phyloP scores from a whole-genome alignment of 1,140 invertebrate species.

The Gonioctena quinquepunctata region DNA sequence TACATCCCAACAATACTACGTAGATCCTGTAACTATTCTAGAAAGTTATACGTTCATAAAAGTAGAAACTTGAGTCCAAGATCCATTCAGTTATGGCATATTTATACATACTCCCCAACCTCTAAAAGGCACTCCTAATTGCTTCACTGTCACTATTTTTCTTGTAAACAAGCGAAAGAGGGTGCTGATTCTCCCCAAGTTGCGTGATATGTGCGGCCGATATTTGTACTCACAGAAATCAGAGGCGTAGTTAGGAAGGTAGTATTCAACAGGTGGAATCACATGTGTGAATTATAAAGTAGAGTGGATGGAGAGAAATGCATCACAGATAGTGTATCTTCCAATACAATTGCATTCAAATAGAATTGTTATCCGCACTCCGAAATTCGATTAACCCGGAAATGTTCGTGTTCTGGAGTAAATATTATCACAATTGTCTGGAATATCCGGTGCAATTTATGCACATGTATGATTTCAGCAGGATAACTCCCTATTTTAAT shows the following conservation, averaged over 20 bases:
- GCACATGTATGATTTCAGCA: too few relatives aligned
- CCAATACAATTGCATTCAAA: too few relatives aligned
- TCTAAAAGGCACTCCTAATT: conserved; percentile 1
- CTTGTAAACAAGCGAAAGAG: background rate
- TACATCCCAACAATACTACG: too few relatives aligned
- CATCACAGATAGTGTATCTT: background rate
- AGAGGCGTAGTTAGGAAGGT: background rate
- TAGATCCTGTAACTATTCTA: background rate
- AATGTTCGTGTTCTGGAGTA: background rate
- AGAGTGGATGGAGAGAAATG: background rate
- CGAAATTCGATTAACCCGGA: too few relatives aligned
- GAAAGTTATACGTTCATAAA: background rate
- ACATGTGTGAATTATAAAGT: background rate
- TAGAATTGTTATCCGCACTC: too few relatives aligned
- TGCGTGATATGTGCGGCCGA: background rate
- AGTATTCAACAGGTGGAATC: background rate
- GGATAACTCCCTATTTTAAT: too few relatives aligned
- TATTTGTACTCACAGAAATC: background rate
- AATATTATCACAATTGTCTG: background rate
- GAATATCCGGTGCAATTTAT: background rate
- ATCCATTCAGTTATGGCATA: background rate
- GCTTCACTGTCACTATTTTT: background rate
- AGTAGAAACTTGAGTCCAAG: background rate
- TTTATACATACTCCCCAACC: background rate
- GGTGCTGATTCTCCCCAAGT: background rate